These are phyloP conservation scores for Drosophila ogumai DNA, from an alignment of 1,140 invertebrate species.

Conservation along the genomic window DNA sequence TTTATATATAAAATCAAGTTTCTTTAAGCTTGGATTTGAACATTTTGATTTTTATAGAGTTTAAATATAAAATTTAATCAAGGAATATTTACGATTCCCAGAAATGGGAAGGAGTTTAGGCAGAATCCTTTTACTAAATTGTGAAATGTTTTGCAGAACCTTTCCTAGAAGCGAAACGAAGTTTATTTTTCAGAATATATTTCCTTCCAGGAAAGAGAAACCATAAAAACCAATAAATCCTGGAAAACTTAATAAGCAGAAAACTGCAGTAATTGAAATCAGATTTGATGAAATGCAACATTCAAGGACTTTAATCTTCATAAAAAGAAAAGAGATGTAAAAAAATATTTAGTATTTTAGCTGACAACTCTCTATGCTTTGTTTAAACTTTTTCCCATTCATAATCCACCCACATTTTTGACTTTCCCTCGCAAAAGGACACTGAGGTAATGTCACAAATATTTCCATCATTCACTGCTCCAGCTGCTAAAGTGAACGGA, in stretches of 20 bases:
- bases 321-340: background rate
- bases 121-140: background rate
- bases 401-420: constrained; percentile 2
- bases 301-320: background rate
- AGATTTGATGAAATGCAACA: background rate
- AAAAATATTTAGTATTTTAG: background rate
- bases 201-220: background rate
- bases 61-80: background rate
- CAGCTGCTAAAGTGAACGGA: constrained; percentile 17
- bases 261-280: background rate
- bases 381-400: background rate
- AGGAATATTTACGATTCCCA: background rate
- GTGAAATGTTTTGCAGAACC: background rate
- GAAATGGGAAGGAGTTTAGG: background rate
- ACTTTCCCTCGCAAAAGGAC: constrained; percentile 15
- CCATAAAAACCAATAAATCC: background rate
- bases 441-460: constrained; percentile 65
- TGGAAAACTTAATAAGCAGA: background rate
- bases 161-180: background rate
- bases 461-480: constrained; percentile 43
- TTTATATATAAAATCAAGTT: background rate
- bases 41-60: no score
- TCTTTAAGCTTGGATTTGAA: background rate
- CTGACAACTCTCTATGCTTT: no score
- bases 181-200: no score